Evolutionary conservation across 2,113 vertebrate species (phyloP).

Genomic region (Amia ocellicauda): DNA sequence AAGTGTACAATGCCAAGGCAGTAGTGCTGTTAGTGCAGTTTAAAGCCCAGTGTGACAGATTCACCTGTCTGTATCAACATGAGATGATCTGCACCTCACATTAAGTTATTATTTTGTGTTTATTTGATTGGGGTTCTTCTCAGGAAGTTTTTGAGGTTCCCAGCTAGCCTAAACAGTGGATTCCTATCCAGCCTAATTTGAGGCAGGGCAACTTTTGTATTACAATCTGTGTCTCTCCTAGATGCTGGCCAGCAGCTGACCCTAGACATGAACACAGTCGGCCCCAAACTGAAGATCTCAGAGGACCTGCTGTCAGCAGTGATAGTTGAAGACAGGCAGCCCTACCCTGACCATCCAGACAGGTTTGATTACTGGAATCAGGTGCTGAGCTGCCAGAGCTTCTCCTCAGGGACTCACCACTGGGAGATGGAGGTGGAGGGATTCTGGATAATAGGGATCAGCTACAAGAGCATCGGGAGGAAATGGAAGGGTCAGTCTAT

Average conservation of each 20-base stretch:
- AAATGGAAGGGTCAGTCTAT: slow-evolving; percentile 56
- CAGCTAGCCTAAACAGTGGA: too few species aligned
- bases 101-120: too few species aligned
- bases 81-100: too few species aligned
- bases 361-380: slow-evolving; percentile 68
- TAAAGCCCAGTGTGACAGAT: too few species aligned
- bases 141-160: too few species aligned
- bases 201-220: too few species aligned
- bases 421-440: slow-evolving; percentile 64
- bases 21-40: too few species aligned
- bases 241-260: slow-evolving; percentile 55
- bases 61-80: too few species aligned
- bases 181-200: too few species aligned
- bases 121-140: too few species aligned
- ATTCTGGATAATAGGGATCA: slow-evolving; percentile 62
- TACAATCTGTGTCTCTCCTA: too few species aligned
- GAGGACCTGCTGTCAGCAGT: slow-evolving; percentile 52
- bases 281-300: slow-evolving; percentile 58
- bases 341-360: slow-evolving; percentile 44
- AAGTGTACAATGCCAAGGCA: too few species aligned
- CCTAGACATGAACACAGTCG: slow-evolving; percentile 57
- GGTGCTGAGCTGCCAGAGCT: slow-evolving; percentile 51
- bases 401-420: slow-evolving; percentile 60
- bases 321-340: slow-evolving; percentile 43
- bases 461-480: slow-evolving; percentile 57